Base-by-base conservation (phyloP, 2,888 invertebrate species). In the Epinotia nisella region DNA sequence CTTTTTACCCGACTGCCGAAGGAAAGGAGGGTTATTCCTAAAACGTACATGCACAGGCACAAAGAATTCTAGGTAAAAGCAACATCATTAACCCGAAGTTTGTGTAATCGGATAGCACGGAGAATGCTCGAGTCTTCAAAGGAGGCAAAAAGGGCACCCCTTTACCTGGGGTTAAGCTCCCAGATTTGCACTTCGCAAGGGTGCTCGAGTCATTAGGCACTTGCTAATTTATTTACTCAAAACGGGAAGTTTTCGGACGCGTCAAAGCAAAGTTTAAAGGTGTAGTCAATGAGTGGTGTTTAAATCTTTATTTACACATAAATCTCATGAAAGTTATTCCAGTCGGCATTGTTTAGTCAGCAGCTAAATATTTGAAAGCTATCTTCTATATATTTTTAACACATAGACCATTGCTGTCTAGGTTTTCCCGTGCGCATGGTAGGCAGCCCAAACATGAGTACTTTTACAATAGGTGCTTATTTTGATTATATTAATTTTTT, bases 141-240 rank as follows among this genome's bases (percentile, higher is more conserved):
- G 72, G 35, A 24, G n/a, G 53, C 51, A 21, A 39, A 65, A 53
- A 15, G 65, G 49, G 24, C 24, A 49, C 49, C 49, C 49, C 49
- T 49, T 49, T 7, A n/a, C 49, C 49, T n/a, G 15, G 49, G 70
- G 55, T 67, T 66, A 61, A 71, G 60, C 66, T 21, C 60, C 29
- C 35, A 55, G 71, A 71, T 71, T 71, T 71, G 60, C 71, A 71
- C 71, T 67, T 67, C 55, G 55, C 55, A 35, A 60, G 66, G 53
- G 66, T 17, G 53, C 66, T 65, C 53, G 55, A 61, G 29, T 35
- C 45, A 53, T 71, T 51, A 51, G 60, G 55, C 13, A 53, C 29
- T 71, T 61, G 60, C 60, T 55, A 53, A 70, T 61, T 61, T 61
- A 71, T 71, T 71, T 29, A 71, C 66, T 21, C 60, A 45, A 71